Evolutionary conservation across 2,888 invertebrate genomes (phyloP).

Genomic region (Tortrix viridana): DNA sequence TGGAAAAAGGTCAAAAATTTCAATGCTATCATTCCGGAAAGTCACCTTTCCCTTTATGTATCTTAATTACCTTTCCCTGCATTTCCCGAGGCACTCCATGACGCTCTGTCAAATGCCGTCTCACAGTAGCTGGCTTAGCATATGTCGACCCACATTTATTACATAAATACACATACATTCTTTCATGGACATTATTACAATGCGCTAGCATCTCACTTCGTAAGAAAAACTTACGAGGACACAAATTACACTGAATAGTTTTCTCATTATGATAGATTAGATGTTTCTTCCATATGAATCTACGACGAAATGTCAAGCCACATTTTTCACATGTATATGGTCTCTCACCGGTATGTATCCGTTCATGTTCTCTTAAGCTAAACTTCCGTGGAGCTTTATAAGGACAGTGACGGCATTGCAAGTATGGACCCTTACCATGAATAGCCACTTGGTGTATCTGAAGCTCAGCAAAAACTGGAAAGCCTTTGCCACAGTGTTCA

Average conservation of each 20-base stretch:
- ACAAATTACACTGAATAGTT: conserved; percentile 62
- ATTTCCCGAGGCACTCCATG: conserved; percentile 70
- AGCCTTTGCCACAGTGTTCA: conserved; percentile 72
- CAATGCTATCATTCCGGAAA: conserved; percentile 34
- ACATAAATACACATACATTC: conserved; percentile 66
- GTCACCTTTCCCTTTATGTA: conserved; percentile 50
- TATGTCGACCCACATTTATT: conserved; percentile 66
- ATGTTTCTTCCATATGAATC: conserved; percentile 71
- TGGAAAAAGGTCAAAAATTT: no score
- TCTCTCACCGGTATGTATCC: conserved; percentile 72
- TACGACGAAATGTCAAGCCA: conserved; percentile 69
- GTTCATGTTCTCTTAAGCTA: conserved; percentile 65
- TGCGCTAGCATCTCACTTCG: conserved; percentile 63
- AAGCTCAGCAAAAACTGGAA: conserved; percentile 56
- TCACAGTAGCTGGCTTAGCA: conserved; percentile 63
- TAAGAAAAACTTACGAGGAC: conserved; percentile 65
- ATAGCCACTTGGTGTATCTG: conserved; percentile 61
- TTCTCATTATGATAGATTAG: conserved; percentile 70
- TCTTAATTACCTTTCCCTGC: conserved; percentile 65
- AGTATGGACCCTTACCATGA: conserved; percentile 63
- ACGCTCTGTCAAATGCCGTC: conserved; percentile 65
- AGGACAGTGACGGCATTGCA: conserved; percentile 65
- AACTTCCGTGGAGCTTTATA: conserved; percentile 65
- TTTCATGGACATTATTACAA: conserved; percentile 66
- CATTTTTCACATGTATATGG: conserved; percentile 76